Evolutionary conservation across 2,797 vertebrate genomes (phyloP), one percentile per base, ranked within the genome.

Genomic region (Echiichthys vipera): DNA sequence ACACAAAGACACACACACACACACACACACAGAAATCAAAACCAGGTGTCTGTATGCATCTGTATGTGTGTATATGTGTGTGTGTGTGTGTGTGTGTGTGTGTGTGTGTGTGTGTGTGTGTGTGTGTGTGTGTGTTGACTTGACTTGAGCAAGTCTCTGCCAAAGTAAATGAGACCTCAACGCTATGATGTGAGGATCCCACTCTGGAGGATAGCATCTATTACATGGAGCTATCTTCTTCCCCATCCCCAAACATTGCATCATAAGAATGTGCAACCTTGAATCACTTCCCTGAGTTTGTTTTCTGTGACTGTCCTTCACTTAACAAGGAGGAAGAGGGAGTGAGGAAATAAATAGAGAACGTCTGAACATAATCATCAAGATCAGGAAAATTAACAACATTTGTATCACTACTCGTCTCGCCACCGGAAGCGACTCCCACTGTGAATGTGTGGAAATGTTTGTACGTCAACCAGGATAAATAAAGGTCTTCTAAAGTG

Each of bases 131-230:
- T 64, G 11, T 59, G 11, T 57, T 72, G 63, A 70, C 66, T 86
- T 62, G 64, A 66, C 71, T 80, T 69, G 18, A 80, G 71, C 67
- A 53, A 65, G 55, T 58, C 65, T 47, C 70, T 82, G 89, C 87
- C 89, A 91, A 87, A 90, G 74, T 76, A 90, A 92, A 90, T 83
- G 69, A 87, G 84, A 89, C 61, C 79, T 88, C 74, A n/a, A n/a
- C 67, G 20, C 79, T 71, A 40, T 57, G 71, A 88, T 67, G 77
- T 80, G 75, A 83, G 69, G 79, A 79, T 81, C 72, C 53, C 59
- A 68, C 85, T 77, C 79, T 73, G 55, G 70, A 91, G 86, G 88
- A 81, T 32, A 72, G 55, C 58, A 66, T 67, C 56, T 51, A 85
- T 89, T 85, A 87, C 71, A 89, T 37, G 42, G 34, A 65, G 39